Evolutionary conservation across 2,888 invertebrate genomes (phyloP), one percentile per base, ranked within the genome.

Genomic region (Capitulum mitella): DNA sequence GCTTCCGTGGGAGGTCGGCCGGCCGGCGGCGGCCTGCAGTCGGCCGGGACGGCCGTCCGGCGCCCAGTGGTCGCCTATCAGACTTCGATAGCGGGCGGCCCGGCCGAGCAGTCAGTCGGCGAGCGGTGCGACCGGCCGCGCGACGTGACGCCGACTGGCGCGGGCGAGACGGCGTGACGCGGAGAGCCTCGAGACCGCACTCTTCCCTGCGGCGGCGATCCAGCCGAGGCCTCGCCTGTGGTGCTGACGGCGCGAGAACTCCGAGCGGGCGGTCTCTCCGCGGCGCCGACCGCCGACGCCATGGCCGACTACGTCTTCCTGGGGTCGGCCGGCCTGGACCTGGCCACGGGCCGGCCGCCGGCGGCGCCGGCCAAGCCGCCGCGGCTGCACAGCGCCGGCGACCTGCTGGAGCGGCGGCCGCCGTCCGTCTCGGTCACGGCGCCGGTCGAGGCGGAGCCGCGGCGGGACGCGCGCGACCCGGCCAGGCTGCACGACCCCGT

Each of bases 381-480:
- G 40, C 51, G 77, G 54, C 37, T 40, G n/a, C 77, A 58, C 58
- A n/a, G 58, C 37, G 54, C 22, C 19, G 54, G 77, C 19, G 77
- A 70, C 40, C 70, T 40, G 70, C 5, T 6, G 29, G 40, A 40
- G 22, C 6, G 64, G 34, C 32, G 29, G 61, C 34, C 34, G 34
- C 70, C 70, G 40, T 26, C 1, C 70, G 40, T 70, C 70, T 37
- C 70, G 26, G 40, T 70, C 37, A 70, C 70, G 40, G 70, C 70
- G 22, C 70, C 70, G 1, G 1, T 37, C 26, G 70, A 70, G 10
- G 19, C 5, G 10, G 3, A 0, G 34, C 32, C 3, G 64, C 6
- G 19, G 5, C 3, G 64, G 19, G 64, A 26, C 19, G 0, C 34
- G 70, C 8, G 37, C 3, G 19, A 12, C 26, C 1, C 70, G 40